Evolutionary conservation across 2,113 vertebrate genomes (phyloP), one percentile per base, ranked within the genome.

Genomic region (Cottus gobio): DNA sequence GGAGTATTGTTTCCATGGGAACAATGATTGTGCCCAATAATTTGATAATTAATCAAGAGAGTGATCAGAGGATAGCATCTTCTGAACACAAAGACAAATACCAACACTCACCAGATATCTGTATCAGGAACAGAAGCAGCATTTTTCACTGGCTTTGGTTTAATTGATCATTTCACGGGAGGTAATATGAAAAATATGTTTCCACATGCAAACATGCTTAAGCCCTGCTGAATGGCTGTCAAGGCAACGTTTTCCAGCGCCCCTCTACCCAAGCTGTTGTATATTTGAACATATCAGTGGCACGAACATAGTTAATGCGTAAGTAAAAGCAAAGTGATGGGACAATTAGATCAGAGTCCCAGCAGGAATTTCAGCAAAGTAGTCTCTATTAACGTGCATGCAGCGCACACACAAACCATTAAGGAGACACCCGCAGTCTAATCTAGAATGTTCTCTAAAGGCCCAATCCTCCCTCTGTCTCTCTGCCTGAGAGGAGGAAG

Each of bases 1-100:
- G 52, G 62, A 83, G 50, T 36, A 65, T 61, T 80, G 88, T 90
- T 87, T 82, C 80, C 75, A 90, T 91, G 77, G 86, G 82, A 87
- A 85, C 86, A 77, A 83, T 69, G 28, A 50, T 36, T 18, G 76
- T 58, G 10, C 64, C 60, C 44, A 75, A 79, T 77, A 77, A 80
- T 83, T 79, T 2, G 46, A 77, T 81, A 86, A 86, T 79, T 83
- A 88, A 88, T 85, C 58, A 80, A 77, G 48, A 77, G 48, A 18
- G 46, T 61, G 86, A 75, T 90, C 60, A 82, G 56, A 76, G 1
- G 34, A 67, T 30, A 76, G 54, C 34, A 30, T 77, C 86, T 70
- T 82, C 30, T 75, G 34, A 62, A 56, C 48, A 56, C 31, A 73
- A 44, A 65, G 15, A 20, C 31, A 75, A 84, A 64, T 26, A 69